Evolutionary conservation across 2,113 vertebrate genomes (phyloP).

Genomic region (Raja brachyura): DNA sequence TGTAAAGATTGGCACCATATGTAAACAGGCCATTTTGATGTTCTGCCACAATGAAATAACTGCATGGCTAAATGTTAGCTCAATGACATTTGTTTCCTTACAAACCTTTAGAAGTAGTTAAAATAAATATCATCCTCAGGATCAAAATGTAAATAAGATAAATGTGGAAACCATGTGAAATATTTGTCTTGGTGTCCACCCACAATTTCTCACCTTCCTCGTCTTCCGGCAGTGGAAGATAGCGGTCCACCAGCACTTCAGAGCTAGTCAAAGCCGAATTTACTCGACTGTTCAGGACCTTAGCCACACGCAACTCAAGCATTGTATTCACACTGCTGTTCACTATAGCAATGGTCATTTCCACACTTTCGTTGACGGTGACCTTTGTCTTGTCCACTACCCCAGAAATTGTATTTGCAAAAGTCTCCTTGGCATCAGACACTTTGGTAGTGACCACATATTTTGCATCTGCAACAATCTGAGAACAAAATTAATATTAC

Average conservation of each 20-base stretch:
- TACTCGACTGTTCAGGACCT: constrained; percentile 55
- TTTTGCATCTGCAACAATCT: constrained; percentile 67
- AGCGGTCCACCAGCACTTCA: constrained; percentile 67
- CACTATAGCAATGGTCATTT: constrained; percentile 70
- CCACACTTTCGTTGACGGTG: constrained; percentile 62
- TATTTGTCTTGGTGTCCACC: not conserved
- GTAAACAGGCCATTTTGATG: not conserved
- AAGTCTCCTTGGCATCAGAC: constrained; percentile 52
- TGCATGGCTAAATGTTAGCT: not conserved
- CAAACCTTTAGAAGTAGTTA: not conserved
- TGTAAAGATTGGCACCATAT: not conserved
- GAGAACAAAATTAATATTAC: not conserved
- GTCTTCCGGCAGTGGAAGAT: constrained; percentile 68
- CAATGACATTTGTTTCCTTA: not conserved
- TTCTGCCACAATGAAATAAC: not conserved
- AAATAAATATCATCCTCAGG: not conserved
- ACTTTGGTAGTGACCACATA: constrained; percentile 50
- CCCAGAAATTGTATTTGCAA: constrained; percentile 56
- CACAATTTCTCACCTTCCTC: constrained; percentile 62
- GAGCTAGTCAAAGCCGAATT: constrained; percentile 66
- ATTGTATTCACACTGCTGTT: constrained; percentile 67
- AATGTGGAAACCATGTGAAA: not conserved
- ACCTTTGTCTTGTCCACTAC: constrained; percentile 67
- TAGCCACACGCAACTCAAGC: constrained; percentile 57
- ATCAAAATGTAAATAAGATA: not conserved